Conservation (phyloP, 1,140 invertebrate species). For the Himalopsyche phryganea region DNA sequence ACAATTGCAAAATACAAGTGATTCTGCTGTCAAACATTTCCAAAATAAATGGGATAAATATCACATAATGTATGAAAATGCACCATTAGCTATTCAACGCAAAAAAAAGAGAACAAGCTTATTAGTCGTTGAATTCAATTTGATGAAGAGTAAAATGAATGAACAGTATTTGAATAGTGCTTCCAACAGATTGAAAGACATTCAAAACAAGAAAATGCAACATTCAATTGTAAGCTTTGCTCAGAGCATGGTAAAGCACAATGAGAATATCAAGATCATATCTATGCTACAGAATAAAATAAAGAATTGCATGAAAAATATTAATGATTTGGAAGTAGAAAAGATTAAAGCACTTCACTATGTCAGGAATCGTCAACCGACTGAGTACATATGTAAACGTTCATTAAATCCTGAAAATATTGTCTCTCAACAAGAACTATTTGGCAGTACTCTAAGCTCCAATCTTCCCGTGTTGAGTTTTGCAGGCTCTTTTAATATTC, state of each 20-base stretch:
- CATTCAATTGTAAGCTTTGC: neutral
- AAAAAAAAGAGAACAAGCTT: neutral
- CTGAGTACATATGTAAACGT: too few relatives aligned
- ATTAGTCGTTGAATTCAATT: too few relatives aligned
- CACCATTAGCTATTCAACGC: neutral
- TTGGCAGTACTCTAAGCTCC: neutral
- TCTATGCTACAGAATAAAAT: too few relatives aligned
- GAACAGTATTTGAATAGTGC: neutral
- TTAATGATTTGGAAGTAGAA: too few relatives aligned
- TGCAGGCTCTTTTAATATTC: neutral
- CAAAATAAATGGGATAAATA: neutral
- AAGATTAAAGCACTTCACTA: too few relatives aligned
- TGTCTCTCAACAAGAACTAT: too few relatives aligned
- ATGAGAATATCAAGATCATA: neutral
- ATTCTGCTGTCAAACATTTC: neutral
- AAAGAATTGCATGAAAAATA: too few relatives aligned
- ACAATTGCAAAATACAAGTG: too few relatives aligned
- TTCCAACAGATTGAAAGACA: neutral
- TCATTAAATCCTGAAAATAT: too few relatives aligned
- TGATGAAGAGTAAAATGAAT: neutral
- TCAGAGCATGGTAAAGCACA: neutral
- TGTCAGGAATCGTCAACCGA: too few relatives aligned
- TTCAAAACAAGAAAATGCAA: neutral
- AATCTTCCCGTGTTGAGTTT: too few relatives aligned
- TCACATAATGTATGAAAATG: neutral